Evolutionary conservation across 1,140 invertebrate species (phyloP).

Genomic region (Drosophila murphyi): DNA sequence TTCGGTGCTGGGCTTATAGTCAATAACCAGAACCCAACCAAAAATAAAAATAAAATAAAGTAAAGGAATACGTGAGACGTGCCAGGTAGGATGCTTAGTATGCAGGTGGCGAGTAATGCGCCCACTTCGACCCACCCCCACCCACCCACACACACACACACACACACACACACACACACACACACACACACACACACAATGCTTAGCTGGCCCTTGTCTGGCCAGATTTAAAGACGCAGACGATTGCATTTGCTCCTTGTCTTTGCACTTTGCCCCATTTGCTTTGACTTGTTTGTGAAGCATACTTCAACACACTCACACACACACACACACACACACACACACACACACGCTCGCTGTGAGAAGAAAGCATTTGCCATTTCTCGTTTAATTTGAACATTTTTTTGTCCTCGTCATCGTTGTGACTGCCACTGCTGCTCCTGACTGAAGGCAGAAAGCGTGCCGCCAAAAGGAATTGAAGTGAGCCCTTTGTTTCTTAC

Average conservation of each 20-base stretch:
- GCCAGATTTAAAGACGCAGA: slow-evolving; percentile 54
- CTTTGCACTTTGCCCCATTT: slow-evolving; percentile 26
- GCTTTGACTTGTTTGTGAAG: slow-evolving; percentile 52
- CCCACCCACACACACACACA: background rate
- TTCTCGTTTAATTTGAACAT: slow-evolving; percentile 76
- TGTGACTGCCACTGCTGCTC: slow-evolving; percentile 9
- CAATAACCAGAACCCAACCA: slow-evolving; percentile 56
- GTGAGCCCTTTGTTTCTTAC: slow-evolving; percentile 33
- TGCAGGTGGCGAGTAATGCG: slow-evolving; percentile 56
- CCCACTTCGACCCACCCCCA: slow-evolving; percentile 4
- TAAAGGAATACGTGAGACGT: slow-evolving; percentile 43
- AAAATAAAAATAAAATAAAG: slow-evolving; percentile 9
- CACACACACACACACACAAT: too few relatives aligned
- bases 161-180: too few relatives aligned
- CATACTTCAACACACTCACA: slow-evolving; percentile 66
- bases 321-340: slow-evolving; percentile 25
- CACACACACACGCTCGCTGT: slow-evolving; percentile 13
- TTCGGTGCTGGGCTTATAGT: slow-evolving; percentile 55
- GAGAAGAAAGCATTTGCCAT: slow-evolving; percentile 55
- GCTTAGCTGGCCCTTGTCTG: background rate
- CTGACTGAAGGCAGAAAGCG: slow-evolving; percentile 6
- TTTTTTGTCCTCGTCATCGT: slow-evolving; percentile 47
- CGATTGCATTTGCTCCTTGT: slow-evolving; percentile 42
- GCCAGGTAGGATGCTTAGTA: slow-evolving; percentile 62
- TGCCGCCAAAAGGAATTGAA: slow-evolving; percentile 23